Percentiles rank a stretch among this genome's conserved stretches.
phyloP scores from a whole-genome alignment of 2,113 vertebrate species.

The Chionomys nivalis region DNA sequence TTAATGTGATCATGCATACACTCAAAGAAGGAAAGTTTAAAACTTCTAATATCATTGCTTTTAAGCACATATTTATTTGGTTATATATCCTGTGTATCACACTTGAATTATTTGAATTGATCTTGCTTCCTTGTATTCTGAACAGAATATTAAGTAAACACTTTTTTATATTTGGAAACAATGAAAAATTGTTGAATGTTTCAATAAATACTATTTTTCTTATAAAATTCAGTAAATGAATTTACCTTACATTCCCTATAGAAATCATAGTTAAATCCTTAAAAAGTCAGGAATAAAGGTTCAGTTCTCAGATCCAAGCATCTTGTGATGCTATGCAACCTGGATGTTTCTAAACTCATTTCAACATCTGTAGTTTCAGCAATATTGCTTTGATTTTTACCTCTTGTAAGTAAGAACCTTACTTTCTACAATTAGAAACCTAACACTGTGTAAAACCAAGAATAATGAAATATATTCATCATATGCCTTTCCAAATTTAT shows the following conservation, averaged over 20 bases:
- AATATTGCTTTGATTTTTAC: neutral
- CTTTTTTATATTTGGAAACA: neutral
- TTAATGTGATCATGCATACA: neutral
- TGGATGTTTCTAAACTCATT: neutral
- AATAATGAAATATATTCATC: neutral
- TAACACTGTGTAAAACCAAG: neutral
- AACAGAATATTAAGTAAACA: neutral
- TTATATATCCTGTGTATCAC: neutral
- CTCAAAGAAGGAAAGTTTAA: neutral
- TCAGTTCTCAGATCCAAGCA: neutral
- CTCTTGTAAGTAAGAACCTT: neutral
- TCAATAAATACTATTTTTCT: neutral
- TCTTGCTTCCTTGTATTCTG: neutral
- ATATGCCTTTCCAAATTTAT: slow-evolving; percentile 11
- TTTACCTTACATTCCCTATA: neutral
- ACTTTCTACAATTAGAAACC: neutral
- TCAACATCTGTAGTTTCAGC: neutral
- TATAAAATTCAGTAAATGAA: neutral
- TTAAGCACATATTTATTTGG: neutral
- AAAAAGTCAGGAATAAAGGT: neutral
- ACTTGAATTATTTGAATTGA: neutral
- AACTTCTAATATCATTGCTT: neutral
- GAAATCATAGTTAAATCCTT: neutral
- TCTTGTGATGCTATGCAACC: neutral
- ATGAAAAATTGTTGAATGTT: neutral